phyloP scores from a whole-genome alignment of 1,140 invertebrate genomes.

The Danaus plexippus region DNA sequence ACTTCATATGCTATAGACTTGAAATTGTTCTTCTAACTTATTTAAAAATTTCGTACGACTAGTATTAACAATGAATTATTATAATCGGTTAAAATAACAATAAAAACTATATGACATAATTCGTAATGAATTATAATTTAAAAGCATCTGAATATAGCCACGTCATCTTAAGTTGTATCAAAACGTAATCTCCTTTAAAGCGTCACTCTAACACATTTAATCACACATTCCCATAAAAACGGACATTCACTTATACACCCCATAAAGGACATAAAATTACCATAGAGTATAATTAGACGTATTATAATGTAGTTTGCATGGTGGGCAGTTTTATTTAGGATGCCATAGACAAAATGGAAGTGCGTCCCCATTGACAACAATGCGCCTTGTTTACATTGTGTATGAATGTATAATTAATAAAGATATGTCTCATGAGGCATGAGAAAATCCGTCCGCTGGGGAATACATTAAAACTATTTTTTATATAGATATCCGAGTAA shows the following conservation, averaged over 20 bases:
- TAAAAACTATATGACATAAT: no score
- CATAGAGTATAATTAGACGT: constrained; percentile 62
- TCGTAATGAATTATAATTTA: no score
- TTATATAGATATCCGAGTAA: no score
- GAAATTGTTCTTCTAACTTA: no score
- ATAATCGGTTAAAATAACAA: no score
- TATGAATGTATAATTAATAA: constrained; percentile 66
- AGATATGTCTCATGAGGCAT: constrained; percentile 45
- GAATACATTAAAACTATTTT: constrained; percentile 30
- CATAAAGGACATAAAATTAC: constrained; percentile 55
- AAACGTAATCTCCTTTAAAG: constrained; percentile 23
- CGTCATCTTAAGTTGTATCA: constrained; percentile 17
- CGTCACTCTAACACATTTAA: constrained; percentile 19
- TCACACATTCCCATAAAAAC: constrained; percentile 44
- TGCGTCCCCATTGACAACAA: constrained; percentile 33
- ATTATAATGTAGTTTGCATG: constrained; percentile 57
- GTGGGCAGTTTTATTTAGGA: constrained; percentile 39
- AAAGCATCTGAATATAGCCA: constrained; percentile 7
- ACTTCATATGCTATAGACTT: no score
- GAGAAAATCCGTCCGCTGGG: constrained; percentile 44
- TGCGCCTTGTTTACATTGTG: constrained; percentile 59
- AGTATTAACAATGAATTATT: no score
- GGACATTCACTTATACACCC: constrained; percentile 52
- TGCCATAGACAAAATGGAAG: constrained; percentile 35
- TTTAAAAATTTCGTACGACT: no score